phyloP scores from a whole-genome alignment of 2,113 vertebrate genomes.

The Eudyptes chrysolophus region DNA sequence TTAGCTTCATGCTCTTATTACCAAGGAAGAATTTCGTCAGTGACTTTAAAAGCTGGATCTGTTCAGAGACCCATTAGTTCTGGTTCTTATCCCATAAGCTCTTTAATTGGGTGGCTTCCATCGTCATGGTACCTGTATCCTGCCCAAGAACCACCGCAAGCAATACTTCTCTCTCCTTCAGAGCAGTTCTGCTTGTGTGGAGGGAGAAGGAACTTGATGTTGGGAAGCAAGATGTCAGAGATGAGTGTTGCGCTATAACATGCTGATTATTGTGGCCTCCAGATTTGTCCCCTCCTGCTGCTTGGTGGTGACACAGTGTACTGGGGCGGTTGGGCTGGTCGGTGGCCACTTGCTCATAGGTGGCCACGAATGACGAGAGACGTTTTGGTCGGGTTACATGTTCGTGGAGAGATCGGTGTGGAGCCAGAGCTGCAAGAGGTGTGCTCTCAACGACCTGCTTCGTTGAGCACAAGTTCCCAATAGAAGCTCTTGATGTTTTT shows the following conservation, averaged over 20 bases:
- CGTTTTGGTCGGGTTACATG: accelerated
- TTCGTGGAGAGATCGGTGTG: not conserved
- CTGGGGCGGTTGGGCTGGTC: not conserved
- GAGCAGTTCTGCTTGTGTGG: not conserved
- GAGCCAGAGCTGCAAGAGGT: not conserved
- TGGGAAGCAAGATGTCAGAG: not conserved
- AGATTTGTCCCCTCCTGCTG: not conserved
- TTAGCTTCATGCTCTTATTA: not conserved
- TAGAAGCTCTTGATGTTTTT: accelerated
- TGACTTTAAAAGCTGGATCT: not conserved
- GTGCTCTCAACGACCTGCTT: not conserved
- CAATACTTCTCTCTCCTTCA: not conserved
- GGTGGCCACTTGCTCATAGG: not conserved
- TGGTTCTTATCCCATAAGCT: not conserved
- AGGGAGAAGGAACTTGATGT: not conserved
- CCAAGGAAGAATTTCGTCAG: not conserved
- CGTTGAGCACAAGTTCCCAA: accelerated
- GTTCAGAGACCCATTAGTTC: not conserved
- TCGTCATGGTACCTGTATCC: accelerated
- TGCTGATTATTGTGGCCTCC: not conserved
- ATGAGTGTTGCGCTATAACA: not conserved
- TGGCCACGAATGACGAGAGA: not conserved
- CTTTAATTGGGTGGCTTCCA: not conserved
- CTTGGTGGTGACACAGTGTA: accelerated
- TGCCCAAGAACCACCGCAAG: not conserved